These are phyloP conservation scores for Melanerpes formicivorus DNA, from an alignment of 2,113 vertebrate species.

Conservation along the genomic window DNA sequence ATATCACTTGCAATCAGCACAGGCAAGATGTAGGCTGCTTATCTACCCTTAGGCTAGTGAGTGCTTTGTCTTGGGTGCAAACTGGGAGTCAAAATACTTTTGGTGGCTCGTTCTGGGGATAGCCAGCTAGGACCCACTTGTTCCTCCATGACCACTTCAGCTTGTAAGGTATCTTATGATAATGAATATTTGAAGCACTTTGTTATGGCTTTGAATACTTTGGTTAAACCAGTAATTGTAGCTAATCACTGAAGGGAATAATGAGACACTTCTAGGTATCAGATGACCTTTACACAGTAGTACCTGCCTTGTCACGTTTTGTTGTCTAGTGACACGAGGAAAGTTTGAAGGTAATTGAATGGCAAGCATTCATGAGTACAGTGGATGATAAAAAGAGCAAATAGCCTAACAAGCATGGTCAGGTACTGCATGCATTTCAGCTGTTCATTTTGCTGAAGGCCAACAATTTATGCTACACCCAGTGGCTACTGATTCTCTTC, in stretches of 20 bases:
- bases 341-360: conserved; percentile 59
- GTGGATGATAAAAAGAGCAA: conserved; percentile 62
- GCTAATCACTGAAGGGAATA: conserved; percentile 55
- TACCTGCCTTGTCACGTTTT: conserved; percentile 56
- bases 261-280: conserved; percentile 38
- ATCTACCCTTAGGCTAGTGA: not conserved
- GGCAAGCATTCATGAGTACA: conserved; percentile 13
- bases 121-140: not conserved
- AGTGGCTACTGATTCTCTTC: conserved; percentile 57
- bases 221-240: conserved; percentile 47
- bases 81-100: not conserved
- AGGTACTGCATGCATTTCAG: conserved; percentile 69
- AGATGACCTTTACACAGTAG: conserved; percentile 50
- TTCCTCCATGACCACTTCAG: not conserved
- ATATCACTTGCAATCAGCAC: not conserved
- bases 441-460: conserved; percentile 79
- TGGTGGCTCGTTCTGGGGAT: not conserved
- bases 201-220: conserved; percentile 2
- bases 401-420: conserved; percentile 73
- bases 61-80: not conserved
- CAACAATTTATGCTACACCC: conserved; percentile 75
- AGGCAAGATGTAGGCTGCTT: not conserved
- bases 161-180: not conserved
- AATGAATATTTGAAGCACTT: not conserved
- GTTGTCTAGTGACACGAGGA: conserved; percentile 37